Conservation (phyloP, 2,113 vertebrate genomes). For the Felis catus region DNA sequence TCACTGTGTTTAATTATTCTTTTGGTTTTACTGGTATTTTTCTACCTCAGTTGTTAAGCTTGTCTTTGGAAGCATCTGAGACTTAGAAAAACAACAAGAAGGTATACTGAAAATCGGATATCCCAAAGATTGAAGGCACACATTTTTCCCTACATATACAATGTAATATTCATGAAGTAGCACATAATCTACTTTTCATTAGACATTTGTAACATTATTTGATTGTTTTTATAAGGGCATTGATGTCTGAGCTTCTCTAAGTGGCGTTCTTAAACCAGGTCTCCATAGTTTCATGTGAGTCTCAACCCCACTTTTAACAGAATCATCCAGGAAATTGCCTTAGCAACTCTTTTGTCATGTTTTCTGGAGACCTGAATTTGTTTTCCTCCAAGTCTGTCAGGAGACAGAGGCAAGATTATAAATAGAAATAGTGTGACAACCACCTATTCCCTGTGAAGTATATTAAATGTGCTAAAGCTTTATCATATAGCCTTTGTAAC, state of each 20-base stretch:
- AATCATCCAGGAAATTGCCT: conserved; percentile 39
- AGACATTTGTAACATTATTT: background rate
- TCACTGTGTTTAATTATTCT: background rate
- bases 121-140: background rate
- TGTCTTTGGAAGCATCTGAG: background rate
- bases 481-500: background rate
- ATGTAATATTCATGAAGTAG: background rate
- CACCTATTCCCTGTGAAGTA: background rate
- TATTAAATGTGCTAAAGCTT: background rate
- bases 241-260: background rate
- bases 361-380: background rate
- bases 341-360: background rate
- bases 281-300: background rate
- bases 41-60: background rate
- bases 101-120: background rate
- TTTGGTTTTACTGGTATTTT: background rate
- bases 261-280: background rate
- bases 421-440: background rate
- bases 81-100: background rate
- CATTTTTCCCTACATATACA: background rate
- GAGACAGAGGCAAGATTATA: background rate
- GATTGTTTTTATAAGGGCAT: background rate
- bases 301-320: background rate
- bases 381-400: background rate
- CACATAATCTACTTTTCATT: background rate